These are phyloP conservation scores for Porites lobata DNA, from an alignment of 92 coral and sea anemone species.

Conservation along the genomic window DNA sequence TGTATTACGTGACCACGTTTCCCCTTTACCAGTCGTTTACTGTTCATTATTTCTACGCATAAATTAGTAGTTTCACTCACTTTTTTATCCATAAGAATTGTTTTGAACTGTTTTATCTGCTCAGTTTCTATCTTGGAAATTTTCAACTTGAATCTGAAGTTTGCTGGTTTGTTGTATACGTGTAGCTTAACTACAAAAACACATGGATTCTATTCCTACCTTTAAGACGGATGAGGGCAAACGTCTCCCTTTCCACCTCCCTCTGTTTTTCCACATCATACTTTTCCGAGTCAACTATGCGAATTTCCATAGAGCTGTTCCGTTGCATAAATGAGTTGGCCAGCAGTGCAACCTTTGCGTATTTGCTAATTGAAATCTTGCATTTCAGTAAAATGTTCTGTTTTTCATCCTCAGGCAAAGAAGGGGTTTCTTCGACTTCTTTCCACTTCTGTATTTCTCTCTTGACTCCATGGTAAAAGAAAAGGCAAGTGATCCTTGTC, in stretches of 20 bases:
- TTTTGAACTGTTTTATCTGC: too few relatives aligned
- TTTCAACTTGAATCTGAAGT: too few relatives aligned
- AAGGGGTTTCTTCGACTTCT: conserved; percentile 14
- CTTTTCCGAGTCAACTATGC: conserved; percentile 34
- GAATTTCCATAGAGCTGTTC: conserved; percentile 53
- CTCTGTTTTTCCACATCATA: conserved; percentile 4
- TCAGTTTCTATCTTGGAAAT: too few relatives aligned
- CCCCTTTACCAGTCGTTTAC: too few relatives aligned
- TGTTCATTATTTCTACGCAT: too few relatives aligned
- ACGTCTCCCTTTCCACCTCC: conserved; percentile 31
- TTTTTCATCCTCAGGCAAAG: conserved; percentile 9
- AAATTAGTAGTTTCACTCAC: too few relatives aligned
- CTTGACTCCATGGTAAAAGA: conserved; percentile 55
- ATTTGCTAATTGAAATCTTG: conserved; percentile 46
- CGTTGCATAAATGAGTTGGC: conserved; percentile 59
- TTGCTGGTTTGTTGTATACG: too few relatives aligned
- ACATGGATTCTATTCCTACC: not conserved
- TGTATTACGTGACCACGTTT: too few relatives aligned
- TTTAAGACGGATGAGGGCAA: conserved; percentile 59
- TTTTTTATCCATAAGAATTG: too few relatives aligned
- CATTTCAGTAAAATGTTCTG: conserved; percentile 30
- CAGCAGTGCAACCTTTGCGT: conserved; percentile 53
- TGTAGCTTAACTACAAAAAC: too few relatives aligned
- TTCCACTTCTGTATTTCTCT: conserved; percentile 54
- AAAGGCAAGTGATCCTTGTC: conserved; percentile 50